A percentile compares a stretch with the other conserved stretches of the same genome.
These are phyloP conservation scores for Cromileptes altivelis DNA, from an alignment of 2,113 vertebrate genomes.

Conservation along the genomic window DNA sequence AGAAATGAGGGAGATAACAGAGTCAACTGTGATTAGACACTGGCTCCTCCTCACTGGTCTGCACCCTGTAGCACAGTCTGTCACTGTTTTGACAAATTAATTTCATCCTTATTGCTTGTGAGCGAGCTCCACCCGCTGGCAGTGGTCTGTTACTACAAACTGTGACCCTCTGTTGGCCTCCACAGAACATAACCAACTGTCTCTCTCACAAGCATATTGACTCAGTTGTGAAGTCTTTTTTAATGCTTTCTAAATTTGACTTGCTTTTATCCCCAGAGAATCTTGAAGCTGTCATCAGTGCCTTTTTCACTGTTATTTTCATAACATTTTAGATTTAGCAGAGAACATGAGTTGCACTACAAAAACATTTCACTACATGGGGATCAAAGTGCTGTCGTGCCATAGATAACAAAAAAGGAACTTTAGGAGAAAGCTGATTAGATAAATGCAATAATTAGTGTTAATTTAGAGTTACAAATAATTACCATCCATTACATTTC, in stretches of 20 bases:
- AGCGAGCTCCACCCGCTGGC: slow-evolving; percentile 63
- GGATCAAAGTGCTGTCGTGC: not conserved
- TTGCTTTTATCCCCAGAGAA: not conserved
- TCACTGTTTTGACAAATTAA: slow-evolving; percentile 19
- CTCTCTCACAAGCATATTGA: not conserved
- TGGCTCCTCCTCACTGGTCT: slow-evolving; percentile 34
- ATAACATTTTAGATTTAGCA: not conserved
- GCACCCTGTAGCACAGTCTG: slow-evolving; percentile 46
- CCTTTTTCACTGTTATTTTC: not conserved
- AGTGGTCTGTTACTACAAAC: not conserved
- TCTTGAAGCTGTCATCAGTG: not conserved
- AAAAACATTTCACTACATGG: not conserved
- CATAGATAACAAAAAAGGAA: not conserved
- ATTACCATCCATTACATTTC: not conserved
- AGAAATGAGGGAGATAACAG: slow-evolving; percentile 12
- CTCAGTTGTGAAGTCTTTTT: not conserved
- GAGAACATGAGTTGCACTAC: not conserved
- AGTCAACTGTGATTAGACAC: slow-evolving; percentile 5
- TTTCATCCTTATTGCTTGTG: not conserved
- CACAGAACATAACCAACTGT: not conserved
- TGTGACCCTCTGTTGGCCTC: slow-evolving; percentile 31
- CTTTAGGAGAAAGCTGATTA: not conserved
- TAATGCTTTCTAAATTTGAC: slow-evolving; percentile 4
- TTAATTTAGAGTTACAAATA: not conserved
- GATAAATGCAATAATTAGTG: not conserved